These are phyloP conservation scores for Bradypodion ventrale DNA, from an alignment of 2,797 vertebrate genomes.

Conservation along the genomic window DNA sequence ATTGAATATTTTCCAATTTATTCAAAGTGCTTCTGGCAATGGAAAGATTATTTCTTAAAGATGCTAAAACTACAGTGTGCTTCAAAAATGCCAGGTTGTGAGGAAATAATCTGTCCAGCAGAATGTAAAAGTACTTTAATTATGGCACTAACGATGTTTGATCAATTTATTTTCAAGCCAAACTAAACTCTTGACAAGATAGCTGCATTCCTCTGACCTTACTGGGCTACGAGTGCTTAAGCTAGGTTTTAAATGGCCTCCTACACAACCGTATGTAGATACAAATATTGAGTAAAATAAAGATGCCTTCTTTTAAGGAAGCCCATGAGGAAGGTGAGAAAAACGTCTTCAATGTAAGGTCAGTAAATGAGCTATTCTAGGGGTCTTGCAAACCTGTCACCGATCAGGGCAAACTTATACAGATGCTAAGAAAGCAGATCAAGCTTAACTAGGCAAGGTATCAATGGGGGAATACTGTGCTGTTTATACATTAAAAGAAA, in stretches of 20 bases:
- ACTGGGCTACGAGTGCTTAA: not conserved
- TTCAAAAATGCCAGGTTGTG: slow-evolving; percentile 27
- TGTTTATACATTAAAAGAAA: not conserved
- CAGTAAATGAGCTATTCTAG: not conserved
- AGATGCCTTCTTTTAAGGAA: slow-evolving; percentile 13
- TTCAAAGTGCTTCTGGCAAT: slow-evolving; percentile 66
- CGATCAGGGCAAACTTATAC: not conserved
- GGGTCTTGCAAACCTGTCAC: not conserved
- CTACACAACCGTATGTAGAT: not conserved
- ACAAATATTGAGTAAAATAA: not conserved
- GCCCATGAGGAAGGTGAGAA: not conserved
- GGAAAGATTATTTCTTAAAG: slow-evolving; percentile 40
- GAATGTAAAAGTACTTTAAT: slow-evolving; percentile 2
- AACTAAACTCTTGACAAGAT: not conserved
- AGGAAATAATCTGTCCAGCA: not conserved
- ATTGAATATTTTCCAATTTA: slow-evolving; percentile 42
- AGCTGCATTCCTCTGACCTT: not conserved
- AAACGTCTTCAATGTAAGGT: not conserved
- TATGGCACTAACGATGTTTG: not conserved
- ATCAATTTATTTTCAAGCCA: not conserved
- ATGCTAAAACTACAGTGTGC: slow-evolving; percentile 47
- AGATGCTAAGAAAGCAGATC: not conserved
- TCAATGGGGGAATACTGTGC: not conserved
- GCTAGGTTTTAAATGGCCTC: not conserved
- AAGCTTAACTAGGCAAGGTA: not conserved